These are phyloP conservation scores for Apis dorsata DNA, from an alignment of 1,140 invertebrate genomes.

Conservation along the genomic window DNA sequence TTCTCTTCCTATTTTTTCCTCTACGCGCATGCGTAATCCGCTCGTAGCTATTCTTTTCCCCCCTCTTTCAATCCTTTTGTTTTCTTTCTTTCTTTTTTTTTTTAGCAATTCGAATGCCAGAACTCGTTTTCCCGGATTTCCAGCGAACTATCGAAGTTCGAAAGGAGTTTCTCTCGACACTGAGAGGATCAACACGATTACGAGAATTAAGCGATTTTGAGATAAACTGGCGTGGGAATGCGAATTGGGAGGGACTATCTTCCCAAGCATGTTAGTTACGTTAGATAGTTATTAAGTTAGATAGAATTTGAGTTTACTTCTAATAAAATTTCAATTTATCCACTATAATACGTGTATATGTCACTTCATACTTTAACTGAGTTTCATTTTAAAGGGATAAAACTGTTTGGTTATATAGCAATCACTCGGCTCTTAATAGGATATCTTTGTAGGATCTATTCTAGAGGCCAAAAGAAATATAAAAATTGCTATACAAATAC, in stretches of 20 bases:
- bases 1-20: background rate
- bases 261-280: background rate
- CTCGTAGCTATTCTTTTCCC: background rate
- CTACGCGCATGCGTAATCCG: background rate
- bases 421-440: background rate
- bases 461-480: too few relatives aligned
- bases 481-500: too few relatives aligned
- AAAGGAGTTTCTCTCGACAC: background rate
- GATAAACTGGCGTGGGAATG: background rate
- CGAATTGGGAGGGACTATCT: background rate
- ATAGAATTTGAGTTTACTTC: background rate
- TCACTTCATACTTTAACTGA: too few relatives aligned
- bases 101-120: too few relatives aligned
- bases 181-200: constrained; percentile 13
- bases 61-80: too few relatives aligned
- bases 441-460: too few relatives aligned
- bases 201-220: constrained; percentile 26
- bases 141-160: constrained; percentile 1
- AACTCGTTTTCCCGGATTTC: background rate
- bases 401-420: background rate
- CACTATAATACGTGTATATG: too few relatives aligned
- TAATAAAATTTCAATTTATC: background rate
- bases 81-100: background rate
- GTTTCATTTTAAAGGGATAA: background rate
- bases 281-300: background rate